Percentiles rank a stretch among this genome's conserved stretches.
phyloP scores from a whole-genome alignment of 2,113 vertebrate genomes.

The rat (Rattus norvegicus) region GRCr8 NC_086028.1:25354001-25354500 shows the following conservation, averaged over 20 bases:
- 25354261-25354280: too few relatives aligned
- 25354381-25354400: neutral
- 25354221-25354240: neutral
- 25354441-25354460: neutral
- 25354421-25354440: neutral
- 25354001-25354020: neutral
- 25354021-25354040: neutral
- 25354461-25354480: neutral
- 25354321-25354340: neutral
- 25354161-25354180: neutral
- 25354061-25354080: neutral
- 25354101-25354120: neutral
- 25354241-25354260: neutral
- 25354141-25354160: neutral
- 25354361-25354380: neutral
- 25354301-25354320: neutral
- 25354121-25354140: neutral
- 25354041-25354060: too few relatives aligned
- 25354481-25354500: neutral
- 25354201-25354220: neutral
- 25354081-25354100: neutral
- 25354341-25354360: neutral
- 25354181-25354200: neutral
- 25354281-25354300: neutral
- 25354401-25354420: neutral